Base-by-base conservation (phyloP, 2,888 invertebrate genomes). In the Arenicola marina region DNA sequence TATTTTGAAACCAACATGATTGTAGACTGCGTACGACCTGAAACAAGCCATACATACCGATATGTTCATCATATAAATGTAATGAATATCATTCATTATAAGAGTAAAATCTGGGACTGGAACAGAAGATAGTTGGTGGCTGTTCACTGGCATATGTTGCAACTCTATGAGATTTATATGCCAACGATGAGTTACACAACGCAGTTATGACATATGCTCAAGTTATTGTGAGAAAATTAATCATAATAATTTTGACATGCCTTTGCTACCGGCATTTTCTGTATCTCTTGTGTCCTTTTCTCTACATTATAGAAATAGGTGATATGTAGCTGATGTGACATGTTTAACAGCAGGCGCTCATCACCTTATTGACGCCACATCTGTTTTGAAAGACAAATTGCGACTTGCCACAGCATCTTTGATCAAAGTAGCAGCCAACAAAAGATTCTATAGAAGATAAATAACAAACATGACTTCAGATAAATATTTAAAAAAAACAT, bases 11-110 rank as follows among this genome's bases (percentile, higher is more conserved):
- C 75, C 75, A 66, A 73, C 71, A 51, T 78, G 76, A 68, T 83
- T 77, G 72, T 80, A 84, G 44, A 82, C 61, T 11, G 76, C 72
- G 69, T 84, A 84, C 4, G 77, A 73, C 56, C 83, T 83, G 70
- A 29, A 71, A 64, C 4, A 31, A 26, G 48, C n/a, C 18, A 21
- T 21, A 54, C 43, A 54, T 34, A 44, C 21, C 11, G 33, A 48
- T 7, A 21, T 11, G 18, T 15, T 51, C 7, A 26, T 7, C 29
- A 26, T 1, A 51, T 4, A 51, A 28, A 33, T n/a, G 33, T 21
- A 32, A 31, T 33, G 21, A 21, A 32, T 2, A 55, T 48, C 48
- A 24, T 48, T n/a, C 38, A 38, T 18, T 38, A 18, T 18, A 15
- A 15, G 38, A 38, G 11, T 38, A 38, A 38, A 38, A 38, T 18